These are phyloP conservation scores for Eurystomus gularis DNA, from an alignment of 2,113 vertebrate genomes.

Conservation along the genomic window DNA sequence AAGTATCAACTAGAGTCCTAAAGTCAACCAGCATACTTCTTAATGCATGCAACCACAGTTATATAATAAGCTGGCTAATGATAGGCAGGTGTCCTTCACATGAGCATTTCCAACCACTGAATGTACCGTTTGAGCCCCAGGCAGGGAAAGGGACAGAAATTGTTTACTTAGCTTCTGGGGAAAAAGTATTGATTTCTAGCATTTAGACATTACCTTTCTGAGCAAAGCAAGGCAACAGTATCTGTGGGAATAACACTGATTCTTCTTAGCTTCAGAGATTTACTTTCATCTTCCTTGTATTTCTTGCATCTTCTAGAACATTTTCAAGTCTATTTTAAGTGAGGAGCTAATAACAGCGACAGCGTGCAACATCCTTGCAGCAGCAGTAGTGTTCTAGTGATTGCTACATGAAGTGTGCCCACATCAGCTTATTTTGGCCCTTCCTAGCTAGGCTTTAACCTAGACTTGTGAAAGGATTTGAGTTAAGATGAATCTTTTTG, in stretches of 20 bases:
- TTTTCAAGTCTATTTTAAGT: not conserved
- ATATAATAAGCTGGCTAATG: not conserved
- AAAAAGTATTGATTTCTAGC: not conserved
- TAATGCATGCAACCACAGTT: not conserved
- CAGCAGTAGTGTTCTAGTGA: not conserved
- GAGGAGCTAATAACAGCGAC: not conserved
- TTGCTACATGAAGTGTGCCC: not conserved
- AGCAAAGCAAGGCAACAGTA: not conserved
- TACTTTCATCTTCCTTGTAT: not conserved
- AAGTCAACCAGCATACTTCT: not conserved
- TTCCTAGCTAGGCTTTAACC: not conserved
- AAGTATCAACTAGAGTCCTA: not conserved
- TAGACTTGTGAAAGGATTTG: not conserved
- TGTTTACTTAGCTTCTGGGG: not conserved
- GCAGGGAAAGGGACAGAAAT: not conserved
- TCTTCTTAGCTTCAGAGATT: not conserved
- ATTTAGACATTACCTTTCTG: not conserved
- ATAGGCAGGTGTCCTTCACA: not conserved
- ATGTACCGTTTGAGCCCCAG: not conserved
- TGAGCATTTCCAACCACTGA: not conserved
- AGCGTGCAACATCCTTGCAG: not conserved
- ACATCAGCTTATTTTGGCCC: not conserved
- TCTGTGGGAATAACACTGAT: not conserved
- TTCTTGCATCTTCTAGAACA: not conserved
- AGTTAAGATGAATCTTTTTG: not conserved